phyloP scores from a whole-genome alignment of 2,797 vertebrate genomes.

The Chiloscyllium punctatum region DNA sequence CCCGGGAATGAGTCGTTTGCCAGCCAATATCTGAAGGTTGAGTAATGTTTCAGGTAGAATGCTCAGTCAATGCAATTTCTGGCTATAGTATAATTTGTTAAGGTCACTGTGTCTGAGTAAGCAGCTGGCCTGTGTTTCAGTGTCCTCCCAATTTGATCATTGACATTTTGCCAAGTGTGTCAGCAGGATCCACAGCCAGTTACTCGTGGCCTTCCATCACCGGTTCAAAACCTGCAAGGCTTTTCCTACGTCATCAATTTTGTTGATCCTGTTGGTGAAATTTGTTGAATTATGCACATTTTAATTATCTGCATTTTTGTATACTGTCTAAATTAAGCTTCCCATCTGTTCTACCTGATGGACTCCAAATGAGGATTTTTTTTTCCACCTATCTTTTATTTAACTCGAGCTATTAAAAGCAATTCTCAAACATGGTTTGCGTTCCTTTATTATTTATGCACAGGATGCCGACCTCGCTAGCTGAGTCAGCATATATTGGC shows the following conservation, averaged over 20 bases:
- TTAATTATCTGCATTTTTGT: background rate
- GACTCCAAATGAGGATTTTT: conserved; percentile 3
- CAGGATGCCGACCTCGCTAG: too few relatives aligned
- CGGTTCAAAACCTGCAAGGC: background rate
- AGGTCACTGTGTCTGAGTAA: background rate
- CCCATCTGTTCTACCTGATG: background rate
- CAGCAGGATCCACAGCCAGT: background rate
- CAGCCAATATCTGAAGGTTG: background rate
- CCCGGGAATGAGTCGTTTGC: background rate
- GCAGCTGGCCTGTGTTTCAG: background rate
- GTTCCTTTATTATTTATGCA: too few relatives aligned
- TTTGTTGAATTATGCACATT: background rate
- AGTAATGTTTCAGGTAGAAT: background rate
- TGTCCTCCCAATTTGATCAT: background rate
- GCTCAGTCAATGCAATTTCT: background rate
- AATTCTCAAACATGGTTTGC: background rate
- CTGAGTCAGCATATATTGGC: too few relatives aligned
- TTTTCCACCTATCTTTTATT: background rate
- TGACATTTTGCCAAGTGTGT: background rate
- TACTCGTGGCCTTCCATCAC: background rate
- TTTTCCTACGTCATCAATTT: background rate
- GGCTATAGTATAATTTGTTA: background rate
- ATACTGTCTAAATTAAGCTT: background rate
- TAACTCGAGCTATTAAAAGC: background rate
- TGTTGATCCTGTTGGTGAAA: background rate